Percentiles rank a stretch among this genome's conserved stretches.
These are phyloP conservation scores for Cheirogaleus medius DNA, from an alignment of 2,113 vertebrate species.

Conservation along the genomic window DNA sequence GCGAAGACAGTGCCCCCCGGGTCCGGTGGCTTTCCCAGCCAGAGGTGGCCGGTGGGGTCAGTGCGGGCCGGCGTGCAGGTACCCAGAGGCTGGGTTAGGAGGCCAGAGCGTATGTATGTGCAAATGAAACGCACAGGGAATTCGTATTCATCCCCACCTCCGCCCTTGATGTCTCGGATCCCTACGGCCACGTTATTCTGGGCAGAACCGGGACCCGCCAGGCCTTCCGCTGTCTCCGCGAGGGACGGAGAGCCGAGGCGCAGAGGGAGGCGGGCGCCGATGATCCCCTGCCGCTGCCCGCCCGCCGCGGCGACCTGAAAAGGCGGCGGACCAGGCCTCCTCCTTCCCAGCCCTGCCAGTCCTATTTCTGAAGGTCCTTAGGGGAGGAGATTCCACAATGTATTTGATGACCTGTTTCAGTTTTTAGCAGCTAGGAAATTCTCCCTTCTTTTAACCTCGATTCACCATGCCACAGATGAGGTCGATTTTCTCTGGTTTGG, in stretches of 20 bases:
- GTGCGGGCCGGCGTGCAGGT: not conserved
- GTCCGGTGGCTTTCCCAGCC: not conserved
- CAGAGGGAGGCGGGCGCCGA: not conserved
- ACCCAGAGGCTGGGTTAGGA: not conserved
- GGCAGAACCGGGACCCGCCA: not conserved
- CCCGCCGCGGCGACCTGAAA: not conserved
- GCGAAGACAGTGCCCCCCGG: not conserved
- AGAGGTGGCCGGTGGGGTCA: not conserved
- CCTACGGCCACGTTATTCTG: not conserved
- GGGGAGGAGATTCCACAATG: constrained; percentile 63
- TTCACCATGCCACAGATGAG: not conserved
- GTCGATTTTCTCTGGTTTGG: not conserved
- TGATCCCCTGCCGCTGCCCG: not conserved
- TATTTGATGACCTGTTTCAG: constrained; percentile 70
- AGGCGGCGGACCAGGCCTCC: not conserved
- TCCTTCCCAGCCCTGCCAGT: not conserved
- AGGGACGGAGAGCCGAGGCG: not conserved
- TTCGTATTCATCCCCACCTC: not conserved
- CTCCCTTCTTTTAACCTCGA: constrained; percentile 58
- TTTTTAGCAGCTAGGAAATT: constrained; percentile 64
- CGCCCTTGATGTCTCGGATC: not conserved
- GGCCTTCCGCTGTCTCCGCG: not conserved
- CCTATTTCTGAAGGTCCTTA: constrained; percentile 42
- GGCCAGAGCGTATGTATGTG: not conserved
- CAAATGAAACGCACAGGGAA: not conserved